Conservation (phyloP, 2,888 invertebrate species). For the Leptinotarsa juncta region DNA sequence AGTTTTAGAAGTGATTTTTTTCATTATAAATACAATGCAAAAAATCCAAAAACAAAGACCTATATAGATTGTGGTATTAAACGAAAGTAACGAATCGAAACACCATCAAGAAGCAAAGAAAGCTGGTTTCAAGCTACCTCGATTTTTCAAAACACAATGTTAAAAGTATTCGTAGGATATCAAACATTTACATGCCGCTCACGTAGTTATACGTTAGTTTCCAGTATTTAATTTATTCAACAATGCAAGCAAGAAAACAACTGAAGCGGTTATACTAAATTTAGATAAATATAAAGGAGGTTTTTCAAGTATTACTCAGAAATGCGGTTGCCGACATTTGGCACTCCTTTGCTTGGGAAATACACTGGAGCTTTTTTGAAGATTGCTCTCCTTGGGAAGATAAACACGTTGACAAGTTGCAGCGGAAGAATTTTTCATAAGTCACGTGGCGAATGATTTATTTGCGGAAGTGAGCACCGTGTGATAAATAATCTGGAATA, state of each 20-base stretch:
- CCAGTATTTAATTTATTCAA: constrained; percentile 34
- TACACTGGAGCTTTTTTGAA: background rate
- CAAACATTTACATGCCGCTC: constrained; percentile 27
- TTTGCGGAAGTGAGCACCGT: too few relatives aligned
- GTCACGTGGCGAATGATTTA: background rate
- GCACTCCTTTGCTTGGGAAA: background rate
- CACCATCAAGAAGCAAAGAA: constrained; percentile 29
- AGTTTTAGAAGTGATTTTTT: too few relatives aligned
- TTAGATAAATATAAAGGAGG: constrained; percentile 8
- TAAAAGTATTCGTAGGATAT: background rate
- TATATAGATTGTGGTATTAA: background rate
- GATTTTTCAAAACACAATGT: background rate
- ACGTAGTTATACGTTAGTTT: constrained; percentile 29
- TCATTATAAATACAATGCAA: too few relatives aligned
- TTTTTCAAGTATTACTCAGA: constrained; percentile 8
- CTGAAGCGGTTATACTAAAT: constrained; percentile 30
- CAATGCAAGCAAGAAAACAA: constrained; percentile 33
- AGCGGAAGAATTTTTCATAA: background rate
- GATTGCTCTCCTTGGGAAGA: background rate
- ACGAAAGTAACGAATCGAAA: constrained; percentile 17
- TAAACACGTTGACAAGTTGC: background rate
- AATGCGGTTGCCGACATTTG: background rate
- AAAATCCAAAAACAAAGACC: background rate
- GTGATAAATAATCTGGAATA: too few relatives aligned
- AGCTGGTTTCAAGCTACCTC: constrained; percentile 34